A percentile compares a stretch with the other conserved stretches of the same genome.
Evolutionary conservation across 2,888 invertebrate genomes (phyloP).

Genomic region (Parascotia fuliginaria): DNA sequence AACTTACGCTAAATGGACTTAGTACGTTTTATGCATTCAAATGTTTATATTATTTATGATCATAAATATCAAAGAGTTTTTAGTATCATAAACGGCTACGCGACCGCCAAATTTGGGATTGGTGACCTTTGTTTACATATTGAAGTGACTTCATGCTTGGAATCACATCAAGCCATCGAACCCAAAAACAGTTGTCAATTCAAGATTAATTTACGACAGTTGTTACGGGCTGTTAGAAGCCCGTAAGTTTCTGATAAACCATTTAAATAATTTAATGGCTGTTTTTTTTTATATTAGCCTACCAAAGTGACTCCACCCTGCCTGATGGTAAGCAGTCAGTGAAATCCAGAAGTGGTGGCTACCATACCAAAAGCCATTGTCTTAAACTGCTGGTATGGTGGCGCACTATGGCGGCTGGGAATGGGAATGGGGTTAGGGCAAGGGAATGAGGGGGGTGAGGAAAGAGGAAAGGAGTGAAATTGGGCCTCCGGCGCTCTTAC

Average conservation of each 20-base stretch:
- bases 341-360: no score
- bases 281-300: no score
- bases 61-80: neutral
- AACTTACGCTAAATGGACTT: conserved; percentile 29
- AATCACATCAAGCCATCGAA: conserved; percentile 13
- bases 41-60: conserved; percentile 5
- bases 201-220: conserved; percentile 1
- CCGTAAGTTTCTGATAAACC: neutral
- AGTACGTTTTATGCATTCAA: conserved; percentile 25
- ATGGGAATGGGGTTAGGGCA: no score
- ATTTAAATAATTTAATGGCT: no score
- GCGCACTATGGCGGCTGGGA: no score
- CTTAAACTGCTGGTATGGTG: no score
- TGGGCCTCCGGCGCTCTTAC: no score
- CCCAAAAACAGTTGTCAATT: conserved; percentile 7
- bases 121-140: conserved; percentile 5
- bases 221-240: conserved; percentile 5
- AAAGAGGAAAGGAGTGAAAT: no score
- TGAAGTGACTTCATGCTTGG: conserved; percentile 12
- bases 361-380: no score
- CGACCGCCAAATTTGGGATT: neutral
- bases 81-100: neutral
- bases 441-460: no score
- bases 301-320: no score
- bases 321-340: no score